Evolutionary conservation across 2,888 invertebrate species (phyloP), one percentile per base, ranked within the genome.

Genomic region (Leistus spinibarbis): DNA sequence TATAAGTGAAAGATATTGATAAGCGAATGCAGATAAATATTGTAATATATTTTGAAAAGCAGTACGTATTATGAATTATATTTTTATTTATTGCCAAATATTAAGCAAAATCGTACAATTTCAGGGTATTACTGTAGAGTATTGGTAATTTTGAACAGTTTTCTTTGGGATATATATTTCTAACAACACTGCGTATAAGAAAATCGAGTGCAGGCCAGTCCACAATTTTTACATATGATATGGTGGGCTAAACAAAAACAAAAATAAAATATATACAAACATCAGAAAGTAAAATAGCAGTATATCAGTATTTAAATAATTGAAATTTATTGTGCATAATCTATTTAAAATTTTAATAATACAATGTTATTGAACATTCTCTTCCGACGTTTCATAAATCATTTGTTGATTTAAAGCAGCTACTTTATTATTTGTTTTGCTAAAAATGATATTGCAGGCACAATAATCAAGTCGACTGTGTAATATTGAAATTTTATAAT

Each of bases 401-500:
- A 67, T 67, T 54, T 19, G 67, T 67, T 40, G 67, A 67, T 67
- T 67, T 16, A 54, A 66, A n/a, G 40, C 66, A 22, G 67, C 60
- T 60, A 60, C 60, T 60, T 54, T 53, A 22, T 67, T 54, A 53
- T 54, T 54, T 23, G 54, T 67, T 67, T 67, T 54, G 54, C 16
- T 67, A 67, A 64, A 22, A 64, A 64, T 22, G n/a, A 62, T 19
- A 62, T 20, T 13, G 23, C 22, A 24, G 16, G 22, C 19, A 67
- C 23, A 54, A 54, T 20, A 20, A 19, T 16, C 10, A 10, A 16
- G 20, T 23, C n/a, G 16, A 22, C 20, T 54, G 54, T 54, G 67
- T 19, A 22, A 67, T 67, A 67, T 67, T 67, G 67, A 67, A 60
- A 67, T 67, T 67, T 67, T 67, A 67, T 67, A 67, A 64, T 64